Evolutionary conservation across 2,797 vertebrate genomes (phyloP).

Genomic region (Yasuhikotakia modesta): DNA sequence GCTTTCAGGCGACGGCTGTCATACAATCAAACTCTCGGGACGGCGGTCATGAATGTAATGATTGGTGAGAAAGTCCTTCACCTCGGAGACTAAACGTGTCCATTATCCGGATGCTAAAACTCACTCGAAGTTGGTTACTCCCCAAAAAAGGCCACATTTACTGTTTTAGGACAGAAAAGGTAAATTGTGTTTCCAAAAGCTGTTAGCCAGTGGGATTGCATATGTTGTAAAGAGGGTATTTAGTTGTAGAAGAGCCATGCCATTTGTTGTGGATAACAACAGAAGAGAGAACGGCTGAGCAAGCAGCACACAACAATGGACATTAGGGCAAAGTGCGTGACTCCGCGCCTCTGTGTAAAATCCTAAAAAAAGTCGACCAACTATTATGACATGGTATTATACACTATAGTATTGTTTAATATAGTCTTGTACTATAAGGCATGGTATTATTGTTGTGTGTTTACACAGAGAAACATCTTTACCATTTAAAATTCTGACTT

Average conservation of each 20-base stretch:
- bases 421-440: too few species aligned
- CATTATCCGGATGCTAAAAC: slow-evolving; percentile 26
- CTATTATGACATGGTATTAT: too few species aligned
- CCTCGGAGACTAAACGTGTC: slow-evolving; percentile 60
- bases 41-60: slow-evolving; percentile 21
- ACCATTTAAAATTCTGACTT: too few species aligned
- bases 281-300: slow-evolving; percentile 3
- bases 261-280: too few species aligned
- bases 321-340: too few species aligned
- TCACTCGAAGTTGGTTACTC: slow-evolving; percentile 33
- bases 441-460: too few species aligned
- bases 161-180: background rate
- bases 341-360: too few species aligned
- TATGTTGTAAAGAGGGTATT: slow-evolving; percentile 3
- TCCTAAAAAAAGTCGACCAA: too few species aligned
- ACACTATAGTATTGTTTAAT: too few species aligned
- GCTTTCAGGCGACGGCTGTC: background rate
- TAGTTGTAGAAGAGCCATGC: too few species aligned
- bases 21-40: slow-evolving; percentile 11
- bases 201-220: slow-evolving; percentile 14
- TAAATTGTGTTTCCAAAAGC: slow-evolving; percentile 3
- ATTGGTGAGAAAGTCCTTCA: slow-evolving; percentile 54
- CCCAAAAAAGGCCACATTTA: slow-evolving; percentile 4
- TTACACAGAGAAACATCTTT: too few species aligned
- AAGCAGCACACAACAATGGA: slow-evolving; percentile 40